Percentiles rank a stretch among this genome's conserved stretches.
These are phyloP conservation scores for Cheirogaleus major DNA, from an alignment of 2,797 vertebrate genomes.

Conservation along the genomic window DNA sequence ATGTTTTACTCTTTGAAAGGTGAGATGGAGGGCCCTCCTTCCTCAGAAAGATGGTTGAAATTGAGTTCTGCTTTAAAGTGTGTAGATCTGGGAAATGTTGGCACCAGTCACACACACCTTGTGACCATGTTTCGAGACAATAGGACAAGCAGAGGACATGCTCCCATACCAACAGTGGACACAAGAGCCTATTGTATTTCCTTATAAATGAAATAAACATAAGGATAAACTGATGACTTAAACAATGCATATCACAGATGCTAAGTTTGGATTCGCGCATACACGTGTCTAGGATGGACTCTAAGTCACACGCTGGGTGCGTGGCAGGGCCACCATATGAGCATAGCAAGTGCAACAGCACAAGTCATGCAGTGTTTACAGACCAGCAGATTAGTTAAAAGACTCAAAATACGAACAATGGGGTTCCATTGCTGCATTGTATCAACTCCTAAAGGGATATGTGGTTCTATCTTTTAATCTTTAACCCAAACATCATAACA, in stretches of 20 bases:
- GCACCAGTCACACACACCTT: background rate
- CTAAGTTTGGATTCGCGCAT: background rate
- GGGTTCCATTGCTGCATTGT: background rate
- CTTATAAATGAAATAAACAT: conserved; percentile 38
- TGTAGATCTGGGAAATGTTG: conserved; percentile 28
- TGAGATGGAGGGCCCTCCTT: background rate
- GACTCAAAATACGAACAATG: background rate
- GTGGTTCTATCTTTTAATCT: background rate
- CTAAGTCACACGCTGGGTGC: background rate
- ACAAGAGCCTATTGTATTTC: conserved; percentile 21
- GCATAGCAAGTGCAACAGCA: background rate
- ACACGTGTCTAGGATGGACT: background rate
- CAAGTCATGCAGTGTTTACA: background rate
- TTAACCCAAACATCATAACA: background rate
- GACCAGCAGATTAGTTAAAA: background rate
- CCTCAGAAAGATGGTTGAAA: conserved; percentile 32
- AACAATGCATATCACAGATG: background rate
- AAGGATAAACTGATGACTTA: background rate
- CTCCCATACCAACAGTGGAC: background rate
- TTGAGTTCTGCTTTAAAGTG: conserved; percentile 8
- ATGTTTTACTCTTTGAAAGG: conserved; percentile 48
- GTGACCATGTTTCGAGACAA: background rate
- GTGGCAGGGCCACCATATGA: background rate
- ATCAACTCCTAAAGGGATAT: background rate
- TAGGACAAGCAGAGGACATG: background rate